Base-by-base conservation (phyloP, 2,888 invertebrate species). In the Spisula solida region DNA sequence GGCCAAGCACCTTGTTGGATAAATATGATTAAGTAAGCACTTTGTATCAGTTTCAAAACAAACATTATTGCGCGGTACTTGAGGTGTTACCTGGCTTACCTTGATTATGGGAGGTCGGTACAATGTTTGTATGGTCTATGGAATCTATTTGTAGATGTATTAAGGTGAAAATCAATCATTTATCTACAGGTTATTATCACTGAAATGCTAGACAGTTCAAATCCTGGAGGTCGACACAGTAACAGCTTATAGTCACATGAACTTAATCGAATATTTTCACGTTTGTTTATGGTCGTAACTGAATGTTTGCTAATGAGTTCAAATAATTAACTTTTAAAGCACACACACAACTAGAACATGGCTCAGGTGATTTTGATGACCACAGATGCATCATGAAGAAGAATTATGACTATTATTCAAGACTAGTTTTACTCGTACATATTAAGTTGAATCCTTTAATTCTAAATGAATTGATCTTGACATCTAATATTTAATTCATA, bases 151-250 rank as follows among this genome's bases (percentile, higher is more conserved):
- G 75, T 75, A 31, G 12, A 34, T 31, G 75, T 34, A 75, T 75
- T 75, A 75, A 31, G 25, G 34, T 75, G 34, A 75, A 75, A 75
- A 75, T 75, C 75, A 75, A 75, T 75, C 75, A 31, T n/a, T 75
- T 75, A 75, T 75, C 75, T 18, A 18, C 14, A 25, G n/a, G 6
- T 75, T 34, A 75, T 75, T 75, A 75, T 75, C 34, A 34, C 34
- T 75, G 25, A 34, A 31, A 31, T 75, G 34, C 60, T 25, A 25
- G 25, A 66, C 60, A 66, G 60, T 66, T 66, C 60, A 66, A 66
- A 20, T n/a, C 20, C n/a, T 10, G 20, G 25, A n/a, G 60, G 60
- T 66, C 60, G 25, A 10, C 1, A 41, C 41, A 12, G 8, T 66
- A 66, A 66, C 60, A 66, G n/a, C n/a, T 25, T 25, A 25, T 2